Evolutionary conservation across 1,140 invertebrate species (phyloP).

Genomic region (Sarcophaga peregrina): DNA sequence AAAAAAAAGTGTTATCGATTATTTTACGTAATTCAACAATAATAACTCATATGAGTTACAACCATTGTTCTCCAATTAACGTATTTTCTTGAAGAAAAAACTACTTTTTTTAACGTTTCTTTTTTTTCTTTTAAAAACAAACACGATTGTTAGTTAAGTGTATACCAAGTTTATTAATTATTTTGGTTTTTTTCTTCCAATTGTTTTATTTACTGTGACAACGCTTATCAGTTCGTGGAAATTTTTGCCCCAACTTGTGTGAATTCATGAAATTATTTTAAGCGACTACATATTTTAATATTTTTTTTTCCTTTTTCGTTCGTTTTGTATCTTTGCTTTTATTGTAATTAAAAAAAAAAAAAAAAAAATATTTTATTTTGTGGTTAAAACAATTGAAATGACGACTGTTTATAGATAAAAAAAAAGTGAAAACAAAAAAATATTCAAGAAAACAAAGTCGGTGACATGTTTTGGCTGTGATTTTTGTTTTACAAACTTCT

Average conservation of each 20-base stretch:
- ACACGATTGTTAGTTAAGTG: background rate
- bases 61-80: too few species aligned
- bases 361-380: background rate
- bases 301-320: background rate
- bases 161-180: background rate
- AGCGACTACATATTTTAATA: too few species aligned
- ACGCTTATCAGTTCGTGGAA: background rate
- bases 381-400: background rate
- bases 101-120: too few species aligned
- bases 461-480: background rate
- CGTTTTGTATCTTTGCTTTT: background rate
- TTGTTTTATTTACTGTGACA: background rate
- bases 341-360: background rate
- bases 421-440: too few species aligned
- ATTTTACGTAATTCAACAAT: too few species aligned
- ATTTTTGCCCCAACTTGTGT: background rate
- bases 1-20: too few species aligned
- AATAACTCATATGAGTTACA: too few species aligned
- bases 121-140: too few species aligned
- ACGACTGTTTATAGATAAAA: background rate
- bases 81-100: too few species aligned
- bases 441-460: background rate
- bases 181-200: background rate
- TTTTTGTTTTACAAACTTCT: background rate
- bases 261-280: background rate